These are phyloP conservation scores for Xiphophorus maculatus DNA, from an alignment of 2,113 vertebrate genomes.

Conservation along the genomic window DNA sequence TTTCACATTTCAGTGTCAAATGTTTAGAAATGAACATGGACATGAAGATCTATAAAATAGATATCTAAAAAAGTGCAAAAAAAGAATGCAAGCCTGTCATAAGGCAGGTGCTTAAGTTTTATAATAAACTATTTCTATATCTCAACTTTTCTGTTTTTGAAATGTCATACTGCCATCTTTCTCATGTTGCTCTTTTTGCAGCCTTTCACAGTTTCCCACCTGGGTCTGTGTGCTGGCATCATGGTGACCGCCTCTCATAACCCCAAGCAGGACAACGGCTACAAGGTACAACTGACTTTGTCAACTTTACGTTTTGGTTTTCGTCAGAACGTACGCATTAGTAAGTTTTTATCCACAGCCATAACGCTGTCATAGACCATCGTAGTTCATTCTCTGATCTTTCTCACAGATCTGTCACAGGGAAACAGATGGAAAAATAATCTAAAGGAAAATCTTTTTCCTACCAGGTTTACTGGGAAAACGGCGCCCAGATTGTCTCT, in stretches of 20 bases:
- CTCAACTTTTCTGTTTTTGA: neutral
- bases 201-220: constrained; percentile 91
- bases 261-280: constrained; percentile 97
- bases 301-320: neutral
- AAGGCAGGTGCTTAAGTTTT: too few relatives aligned
- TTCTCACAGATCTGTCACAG: neutral
- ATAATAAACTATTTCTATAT: neutral
- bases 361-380: neutral
- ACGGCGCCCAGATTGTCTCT: constrained; percentile 93
- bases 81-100: too few relatives aligned
- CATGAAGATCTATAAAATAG: too few relatives aligned
- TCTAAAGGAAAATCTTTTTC: neutral
- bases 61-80: too few relatives aligned
- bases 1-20: neutral
- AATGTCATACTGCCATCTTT: neutral
- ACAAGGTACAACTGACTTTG: constrained; percentile 83
- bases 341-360: neutral
- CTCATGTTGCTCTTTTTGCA: constrained; percentile 58
- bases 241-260: constrained; percentile 99
- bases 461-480: constrained; percentile 94
- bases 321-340: neutral
- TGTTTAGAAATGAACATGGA: too few relatives aligned
- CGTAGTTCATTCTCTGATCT: neutral
- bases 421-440: neutral
- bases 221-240: constrained; percentile 93